Base-by-base conservation (phyloP, 92 coral and sea anemone species). In the Ricordea florida region DNA sequence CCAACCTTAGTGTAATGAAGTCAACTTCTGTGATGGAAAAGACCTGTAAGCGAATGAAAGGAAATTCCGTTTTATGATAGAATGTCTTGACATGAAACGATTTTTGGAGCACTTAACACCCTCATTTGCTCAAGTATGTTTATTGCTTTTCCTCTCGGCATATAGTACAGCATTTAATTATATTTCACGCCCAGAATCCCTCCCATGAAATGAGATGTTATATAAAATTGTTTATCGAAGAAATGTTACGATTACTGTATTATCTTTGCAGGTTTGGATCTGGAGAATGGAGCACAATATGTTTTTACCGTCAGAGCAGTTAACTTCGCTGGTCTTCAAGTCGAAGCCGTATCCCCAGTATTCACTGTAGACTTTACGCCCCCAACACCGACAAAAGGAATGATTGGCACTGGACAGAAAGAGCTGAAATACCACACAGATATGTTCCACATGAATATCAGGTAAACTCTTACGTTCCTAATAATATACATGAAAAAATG, bases 301-400 rank as follows among this genome's bases (percentile, higher is more conserved):
- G 15, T 83, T 20, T 37, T 88, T 46, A 74, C 58, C 13, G 93
- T 93, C 15, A 84, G 85, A 65, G 96, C 91, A 30, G 76, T 78
- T 4, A 90, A 90, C 82, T 60, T 64, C 65, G 98, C 89, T 9
- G 98, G 89, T 1, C 90, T 90, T 31, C 69, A 66, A 42, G 61
- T 20, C 28, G 93, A 90, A 17, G 85, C 89, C 28, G 5, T 59
- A 6, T 93, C 98, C 0, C 80, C 90, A 34, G 98, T 91, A 0
- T 86, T 93, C 36, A 76, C 79, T 3, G 92, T 93, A 0, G 98
- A 93, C 70, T 87, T 75, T 50, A 90, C 90, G 13, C 88, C 98
- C 41, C 98, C 98, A 6, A 15, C 40, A 6, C 33, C 74, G 1
- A 76, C 85, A 35, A 55, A 16, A 25, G 91, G 85, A 35, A 65